Evolutionary conservation across 1,140 invertebrate species (phyloP).

Genomic region (Aphis craccivora): DNA sequence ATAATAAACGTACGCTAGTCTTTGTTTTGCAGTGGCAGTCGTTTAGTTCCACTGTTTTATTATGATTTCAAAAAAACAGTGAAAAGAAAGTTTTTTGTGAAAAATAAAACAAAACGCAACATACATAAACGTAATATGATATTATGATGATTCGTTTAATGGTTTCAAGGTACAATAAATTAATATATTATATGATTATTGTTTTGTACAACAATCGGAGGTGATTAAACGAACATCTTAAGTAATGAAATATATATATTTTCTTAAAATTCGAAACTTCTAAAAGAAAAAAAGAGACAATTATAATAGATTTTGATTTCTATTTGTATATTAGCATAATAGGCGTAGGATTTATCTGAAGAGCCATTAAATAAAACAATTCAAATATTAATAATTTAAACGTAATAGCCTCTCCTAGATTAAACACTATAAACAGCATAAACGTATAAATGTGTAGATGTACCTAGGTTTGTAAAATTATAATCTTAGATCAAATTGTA

Average conservation of each 20-base stretch:
- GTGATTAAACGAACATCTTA: not conserved
- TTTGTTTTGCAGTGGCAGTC: not conserved
- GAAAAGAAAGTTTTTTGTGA: conserved; percentile 8
- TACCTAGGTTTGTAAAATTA: not conserved
- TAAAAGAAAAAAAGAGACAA: not conserved
- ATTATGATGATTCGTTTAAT: not conserved
- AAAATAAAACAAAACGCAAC: not conserved
- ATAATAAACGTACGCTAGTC: not conserved
- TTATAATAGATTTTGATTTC: not conserved
- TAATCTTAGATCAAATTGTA: not conserved
- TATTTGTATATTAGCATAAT: conserved; percentile 1
- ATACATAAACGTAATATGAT: not conserved
- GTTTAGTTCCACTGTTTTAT: conserved; percentile 30
- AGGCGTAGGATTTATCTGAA: conserved; percentile 8
- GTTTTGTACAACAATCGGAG: not conserved
- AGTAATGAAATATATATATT: conserved; percentile 8
- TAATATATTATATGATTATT: not conserved
- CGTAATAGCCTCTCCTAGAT: not conserved
- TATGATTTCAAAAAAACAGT: too few relatives aligned
- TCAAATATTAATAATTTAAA: not conserved
- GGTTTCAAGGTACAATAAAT: not conserved
- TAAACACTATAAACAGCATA: not conserved
- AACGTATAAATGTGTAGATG: not conserved
- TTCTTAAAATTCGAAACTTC: not conserved
- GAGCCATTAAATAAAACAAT: conserved; percentile 3